A percentile compares a stretch with the other conserved stretches of the same genome.
Conservation (phyloP, 2,888 invertebrate species). For the Neoascia interrupta region DNA sequence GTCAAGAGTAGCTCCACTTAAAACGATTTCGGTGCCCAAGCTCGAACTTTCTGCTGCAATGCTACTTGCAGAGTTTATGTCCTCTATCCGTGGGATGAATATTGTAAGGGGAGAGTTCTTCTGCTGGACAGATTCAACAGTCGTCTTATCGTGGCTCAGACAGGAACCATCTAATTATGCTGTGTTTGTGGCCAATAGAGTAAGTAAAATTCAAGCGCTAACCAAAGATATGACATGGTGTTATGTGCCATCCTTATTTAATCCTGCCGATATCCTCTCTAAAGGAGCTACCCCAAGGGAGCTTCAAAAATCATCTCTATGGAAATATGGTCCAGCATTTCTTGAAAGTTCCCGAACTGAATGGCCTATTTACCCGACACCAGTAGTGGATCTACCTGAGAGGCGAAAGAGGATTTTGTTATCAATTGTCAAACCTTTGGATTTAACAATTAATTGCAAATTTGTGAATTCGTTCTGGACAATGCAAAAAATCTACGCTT, state of each 20-base stretch:
- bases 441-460: slow-evolving; percentile 5
- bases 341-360: not conserved
- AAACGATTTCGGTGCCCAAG: slow-evolving; percentile 56
- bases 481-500: slow-evolving; percentile 2
- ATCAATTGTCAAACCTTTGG: not conserved
- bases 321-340: slow-evolving; percentile 18
- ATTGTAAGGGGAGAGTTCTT: slow-evolving; percentile 18
- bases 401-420: slow-evolving; percentile 9
- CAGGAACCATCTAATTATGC: slow-evolving; percentile 50
- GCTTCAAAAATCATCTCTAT: slow-evolving; percentile 21
- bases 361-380: slow-evolving; percentile 33
- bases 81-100: not conserved
- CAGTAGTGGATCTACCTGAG: slow-evolving; percentile 44
- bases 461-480: not conserved
- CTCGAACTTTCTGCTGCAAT: slow-evolving; percentile 49
- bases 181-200: slow-evolving; percentile 51
- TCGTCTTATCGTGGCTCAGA: slow-evolving; percentile 42
- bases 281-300: too few relatives aligned
- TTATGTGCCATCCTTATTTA: slow-evolving; percentile 23
- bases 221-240: slow-evolving; percentile 42
- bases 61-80: slow-evolving; percentile 31
- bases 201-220: slow-evolving; percentile 34
- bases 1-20: slow-evolving; percentile 35
- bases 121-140: slow-evolving; percentile 51
- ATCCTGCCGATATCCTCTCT: slow-evolving; percentile 50